Base-by-base conservation (phyloP, 2,888 invertebrate genomes). In the Cosmorhoe ocellata region DNA sequence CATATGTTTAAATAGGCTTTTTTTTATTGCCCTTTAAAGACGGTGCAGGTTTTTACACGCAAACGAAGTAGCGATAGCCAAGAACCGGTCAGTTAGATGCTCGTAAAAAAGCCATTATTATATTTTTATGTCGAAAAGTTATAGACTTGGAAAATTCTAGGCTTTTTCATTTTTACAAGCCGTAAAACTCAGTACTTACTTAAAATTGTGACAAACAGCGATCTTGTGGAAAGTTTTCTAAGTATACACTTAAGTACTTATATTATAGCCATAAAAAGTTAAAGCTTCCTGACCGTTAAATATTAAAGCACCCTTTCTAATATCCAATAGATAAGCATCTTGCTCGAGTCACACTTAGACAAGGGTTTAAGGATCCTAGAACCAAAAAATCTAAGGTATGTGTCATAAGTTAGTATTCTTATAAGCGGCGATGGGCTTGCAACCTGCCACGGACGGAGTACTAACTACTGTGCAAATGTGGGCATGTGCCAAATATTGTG, bases 161-260 rank as follows among this genome's bases (percentile, higher is more conserved):
- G 9, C 11, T 12, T 24, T 24, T 24, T 24, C 36, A 8, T 30
- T 40, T 40, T 40, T 40, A 40, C 40, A 40, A 31, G 11, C 30
- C 8, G 28, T 40, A 13, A 40, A 30, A 18, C 14, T 10, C 22
- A 18, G 9, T 22, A 26, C 36, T 24, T 36, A 31, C n/a, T 24
- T 24, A 1, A 34, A 40, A 40, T 40, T 40, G 30, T 22, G 40
- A 30, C 40, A 40, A 22, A n/a, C 22, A 40, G 22, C 22, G n/a
- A 14, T 22, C 18, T 13, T 31, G 4, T 30, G 1, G 22, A 40
- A 40, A 22, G 11, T 31, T 31, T 28, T 22, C 22, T n/a, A 40
- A 10, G n/a, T 10, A 22, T 30, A 4, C 4, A 18, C 18, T 30
- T 39, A 28, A 14, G n/a, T n/a, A n/a, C n/a, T n/a, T n/a, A n/a